These are phyloP conservation scores for Lasioglossum villosulum DNA, from an alignment of 2,888 invertebrate species.

Conservation along the genomic window DNA sequence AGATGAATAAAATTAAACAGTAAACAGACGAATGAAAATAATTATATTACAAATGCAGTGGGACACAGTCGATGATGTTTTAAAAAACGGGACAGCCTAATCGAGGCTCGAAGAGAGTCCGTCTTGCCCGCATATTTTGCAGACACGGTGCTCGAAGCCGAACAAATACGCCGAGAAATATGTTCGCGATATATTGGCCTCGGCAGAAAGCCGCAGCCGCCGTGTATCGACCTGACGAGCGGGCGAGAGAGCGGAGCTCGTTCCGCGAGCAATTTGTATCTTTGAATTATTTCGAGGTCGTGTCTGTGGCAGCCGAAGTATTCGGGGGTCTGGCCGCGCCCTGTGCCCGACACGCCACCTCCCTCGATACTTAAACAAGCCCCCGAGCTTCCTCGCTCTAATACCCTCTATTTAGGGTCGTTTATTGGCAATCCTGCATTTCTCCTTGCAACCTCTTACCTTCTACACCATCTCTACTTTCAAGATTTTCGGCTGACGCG, in stretches of 20 bases:
- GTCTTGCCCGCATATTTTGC: neutral
- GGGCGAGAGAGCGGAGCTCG: constrained; percentile 32
- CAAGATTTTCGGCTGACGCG: neutral
- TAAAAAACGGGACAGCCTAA: neutral
- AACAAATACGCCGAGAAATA: constrained; percentile 38
- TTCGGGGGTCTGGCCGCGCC: constrained; percentile 12
- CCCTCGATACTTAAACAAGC: neutral
- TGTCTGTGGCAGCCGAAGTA: constrained; percentile 58
- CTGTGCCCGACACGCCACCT: constrained; percentile 5
- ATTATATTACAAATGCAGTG: too few species aligned
- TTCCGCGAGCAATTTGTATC: constrained; percentile 70
- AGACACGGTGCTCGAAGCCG: neutral
- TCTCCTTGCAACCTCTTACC: neutral
- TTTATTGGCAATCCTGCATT: neutral
- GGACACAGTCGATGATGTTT: neutral
- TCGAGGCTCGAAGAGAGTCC: neutral
- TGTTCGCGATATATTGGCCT: constrained; percentile 48
- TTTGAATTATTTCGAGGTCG: constrained; percentile 65
- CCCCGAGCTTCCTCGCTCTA: neutral
- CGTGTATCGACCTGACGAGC: constrained; percentile 61
- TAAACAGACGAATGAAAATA: too few species aligned
- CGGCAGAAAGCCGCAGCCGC: constrained; percentile 37
- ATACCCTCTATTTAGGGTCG: neutral
- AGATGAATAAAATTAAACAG: neutral
- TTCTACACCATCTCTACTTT: neutral